These are phyloP conservation scores for Salvelinus fontinalis DNA, from an alignment of 2,113 vertebrate species.

Conservation along the genomic window DNA sequence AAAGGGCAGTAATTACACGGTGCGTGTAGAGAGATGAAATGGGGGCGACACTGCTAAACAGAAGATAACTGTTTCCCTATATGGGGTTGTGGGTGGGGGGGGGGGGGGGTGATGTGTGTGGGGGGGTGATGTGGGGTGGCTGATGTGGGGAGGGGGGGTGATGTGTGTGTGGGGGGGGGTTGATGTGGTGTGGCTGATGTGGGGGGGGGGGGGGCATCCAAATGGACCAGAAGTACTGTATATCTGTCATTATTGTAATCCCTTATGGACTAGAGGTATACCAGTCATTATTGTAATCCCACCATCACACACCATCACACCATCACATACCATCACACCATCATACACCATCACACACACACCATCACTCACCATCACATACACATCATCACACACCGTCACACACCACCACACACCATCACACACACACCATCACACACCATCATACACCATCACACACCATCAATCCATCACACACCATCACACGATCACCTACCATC, in stretches of 20 bases:
- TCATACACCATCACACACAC: background rate
- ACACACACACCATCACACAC: background rate
- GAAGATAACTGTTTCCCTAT: conserved; percentile 58
- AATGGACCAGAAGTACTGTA: conserved; percentile 15
- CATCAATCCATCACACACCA: no score
- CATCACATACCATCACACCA: no score
- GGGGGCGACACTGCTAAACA: conserved; percentile 27
- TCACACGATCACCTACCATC: no score
- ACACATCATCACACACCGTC: no score
- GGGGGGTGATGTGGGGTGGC: background rate
- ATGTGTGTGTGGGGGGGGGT: no score
- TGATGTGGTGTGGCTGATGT: no score
- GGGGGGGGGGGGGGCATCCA: conserved; percentile 15
- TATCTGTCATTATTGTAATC: conserved; percentile 15
- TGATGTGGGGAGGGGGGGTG: background rate
- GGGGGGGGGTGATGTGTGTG: background rate
- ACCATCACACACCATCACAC: no score
- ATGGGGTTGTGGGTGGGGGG: conserved; percentile 18
- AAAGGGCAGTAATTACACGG: conserved; percentile 68
- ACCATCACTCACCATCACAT: background rate
- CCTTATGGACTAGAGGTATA: background rate
- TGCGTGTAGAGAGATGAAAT: conserved; percentile 52
- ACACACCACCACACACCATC: no score
- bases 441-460: no score
- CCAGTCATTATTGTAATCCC: conserved; percentile 4